Evolutionary conservation across 2,113 vertebrate genomes (phyloP), one percentile per base, ranked within the genome.

Genomic region (Sinosuthora webbiana): DNA sequence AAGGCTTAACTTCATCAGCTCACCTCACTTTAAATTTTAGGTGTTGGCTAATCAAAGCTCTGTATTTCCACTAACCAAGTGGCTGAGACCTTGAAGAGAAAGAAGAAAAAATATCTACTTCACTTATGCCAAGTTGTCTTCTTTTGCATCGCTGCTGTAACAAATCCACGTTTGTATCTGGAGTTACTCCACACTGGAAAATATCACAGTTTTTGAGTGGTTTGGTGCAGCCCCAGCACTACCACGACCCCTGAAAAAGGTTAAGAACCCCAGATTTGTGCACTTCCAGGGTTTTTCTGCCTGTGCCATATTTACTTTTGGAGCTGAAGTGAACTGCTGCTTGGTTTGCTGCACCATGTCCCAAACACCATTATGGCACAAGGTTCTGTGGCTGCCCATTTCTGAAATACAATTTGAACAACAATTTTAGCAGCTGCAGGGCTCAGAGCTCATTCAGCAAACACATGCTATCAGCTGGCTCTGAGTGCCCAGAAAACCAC

Each of bases 341-440:
- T 8, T 14, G 5, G 37, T 82, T n/a, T 64, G 15, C 77, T 69
- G 63, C n/a, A 39, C 30, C 39, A 11, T 63, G 44, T 74, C 64
- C 74, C 41, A 22, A 2, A 37, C 2, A 0, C n/a, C 45, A 11
- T 10, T 0, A 0, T 60, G 77, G 18, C 53, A 18, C 49, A 4
- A 65, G 37, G 53, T n/a, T 88, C 74, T 4, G 2, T 49, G 65
- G 11, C 55, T 70, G 60, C 57, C 56, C 21, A 0, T 79, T 57
- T 52, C 62, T 55, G 42, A 77, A 90, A 47, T 28, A 18, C 8
- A 19, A 5, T 63, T 57, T 47, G 30, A 70, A 7, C 22, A 79
- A 22, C 37, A 73, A 0, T 50, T 92, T 52, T 37, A 79, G 45
- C 2, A 4, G 37, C 65, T 78, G 56, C 39, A 70, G 31, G 41